These are phyloP conservation scores for Odontomyia ornata DNA, from an alignment of 2,888 invertebrate species.

Conservation along the genomic window DNA sequence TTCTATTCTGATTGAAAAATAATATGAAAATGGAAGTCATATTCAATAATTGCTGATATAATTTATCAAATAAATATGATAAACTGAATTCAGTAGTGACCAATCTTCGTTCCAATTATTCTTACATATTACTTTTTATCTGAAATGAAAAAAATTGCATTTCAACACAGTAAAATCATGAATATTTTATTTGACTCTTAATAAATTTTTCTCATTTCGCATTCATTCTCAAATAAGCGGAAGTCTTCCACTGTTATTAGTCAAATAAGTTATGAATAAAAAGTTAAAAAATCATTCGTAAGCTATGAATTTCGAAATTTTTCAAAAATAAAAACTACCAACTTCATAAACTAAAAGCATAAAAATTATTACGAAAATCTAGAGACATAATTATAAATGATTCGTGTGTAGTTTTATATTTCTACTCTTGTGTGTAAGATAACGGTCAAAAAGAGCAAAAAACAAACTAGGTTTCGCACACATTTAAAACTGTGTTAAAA, in stretches of 20 bases:
- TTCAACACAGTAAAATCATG: no score
- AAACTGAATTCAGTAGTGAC: no score
- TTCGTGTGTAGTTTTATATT: conserved; percentile 28
- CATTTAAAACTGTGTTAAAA: conserved; percentile 25
- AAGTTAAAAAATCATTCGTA: not conserved
- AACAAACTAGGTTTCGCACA: conserved; percentile 47
- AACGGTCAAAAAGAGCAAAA: not conserved
- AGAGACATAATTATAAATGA: not conserved
- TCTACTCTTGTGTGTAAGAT: conserved; percentile 40
- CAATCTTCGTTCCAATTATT: no score
- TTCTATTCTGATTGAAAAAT: no score
- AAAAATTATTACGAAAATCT: not conserved
- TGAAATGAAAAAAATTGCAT: no score
- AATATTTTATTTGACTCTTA: no score
- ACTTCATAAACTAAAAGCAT: conserved; percentile 50
- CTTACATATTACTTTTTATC: no score
- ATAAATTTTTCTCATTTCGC: no score
- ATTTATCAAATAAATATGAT: no score
- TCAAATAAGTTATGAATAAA: conserved; percentile 49
- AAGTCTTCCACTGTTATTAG: conserved; percentile 62
- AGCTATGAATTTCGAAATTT: not conserved
- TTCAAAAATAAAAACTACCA: no score
- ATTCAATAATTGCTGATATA: no score
- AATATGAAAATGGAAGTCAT: no score
- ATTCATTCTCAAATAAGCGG: conserved; percentile 59